A percentile compares a stretch with the other conserved stretches of the same genome.
These are phyloP conservation scores for Babyrousa celebensis DNA, from an alignment of 2,797 vertebrate genomes.

Conservation along the genomic window DNA sequence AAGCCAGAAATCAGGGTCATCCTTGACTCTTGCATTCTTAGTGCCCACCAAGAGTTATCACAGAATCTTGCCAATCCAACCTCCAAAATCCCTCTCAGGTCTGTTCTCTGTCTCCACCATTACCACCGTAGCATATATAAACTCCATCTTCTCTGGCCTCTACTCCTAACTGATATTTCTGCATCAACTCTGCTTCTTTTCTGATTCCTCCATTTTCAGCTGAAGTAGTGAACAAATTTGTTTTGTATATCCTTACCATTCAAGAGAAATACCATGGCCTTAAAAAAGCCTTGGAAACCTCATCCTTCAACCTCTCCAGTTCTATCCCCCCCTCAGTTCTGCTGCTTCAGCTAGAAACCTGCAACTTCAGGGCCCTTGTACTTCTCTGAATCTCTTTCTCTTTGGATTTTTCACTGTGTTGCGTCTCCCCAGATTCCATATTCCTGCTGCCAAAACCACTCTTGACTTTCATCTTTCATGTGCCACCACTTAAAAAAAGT, in stretches of 20 bases:
- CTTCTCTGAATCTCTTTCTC: background rate
- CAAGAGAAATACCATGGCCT: background rate
- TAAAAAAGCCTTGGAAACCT: background rate
- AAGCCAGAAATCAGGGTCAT: background rate
- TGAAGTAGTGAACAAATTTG: background rate
- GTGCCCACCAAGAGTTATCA: background rate
- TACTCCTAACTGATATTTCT: background rate
- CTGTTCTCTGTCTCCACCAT: background rate
- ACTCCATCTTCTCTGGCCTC: background rate
- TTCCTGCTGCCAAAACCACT: background rate
- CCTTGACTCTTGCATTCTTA: background rate
- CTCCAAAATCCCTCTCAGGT: background rate
- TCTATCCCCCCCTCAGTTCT: background rate
- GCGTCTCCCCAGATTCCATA: background rate
- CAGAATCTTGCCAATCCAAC: background rate
- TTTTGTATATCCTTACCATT: background rate
- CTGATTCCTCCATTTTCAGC: background rate
- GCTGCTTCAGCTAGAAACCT: background rate
- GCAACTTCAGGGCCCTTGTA: background rate
- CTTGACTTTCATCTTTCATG: constrained; percentile 6
- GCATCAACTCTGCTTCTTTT: background rate
- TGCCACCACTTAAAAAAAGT: background rate
- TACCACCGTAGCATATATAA: background rate
- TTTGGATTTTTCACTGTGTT: background rate
- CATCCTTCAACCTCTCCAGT: background rate